phyloP scores from a whole-genome alignment of 2,113 vertebrate genomes.

The Callospermophilus lateralis region DNA sequence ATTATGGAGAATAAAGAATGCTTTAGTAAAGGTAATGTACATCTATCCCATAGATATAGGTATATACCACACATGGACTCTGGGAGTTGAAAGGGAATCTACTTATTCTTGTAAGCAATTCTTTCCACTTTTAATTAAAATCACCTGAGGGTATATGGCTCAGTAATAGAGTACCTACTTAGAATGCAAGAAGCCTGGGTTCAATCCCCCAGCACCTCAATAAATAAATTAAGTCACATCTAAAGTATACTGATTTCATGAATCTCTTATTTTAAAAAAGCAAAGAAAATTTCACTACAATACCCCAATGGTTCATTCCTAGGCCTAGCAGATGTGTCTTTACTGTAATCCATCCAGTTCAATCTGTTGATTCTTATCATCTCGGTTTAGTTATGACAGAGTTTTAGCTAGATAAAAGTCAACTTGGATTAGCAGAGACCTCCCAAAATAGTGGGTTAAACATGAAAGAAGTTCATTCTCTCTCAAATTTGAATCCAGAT shows the following conservation, averaged over 20 bases:
- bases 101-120: neutral
- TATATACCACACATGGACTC: neutral
- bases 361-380: neutral
- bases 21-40: slow-evolving; percentile 25
- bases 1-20: neutral
- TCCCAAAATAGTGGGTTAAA: slow-evolving; percentile 13
- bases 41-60: neutral
- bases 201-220: too few relatives aligned
- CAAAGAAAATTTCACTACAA: neutral
- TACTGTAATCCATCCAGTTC: neutral
- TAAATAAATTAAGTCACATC: neutral
- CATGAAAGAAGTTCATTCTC: slow-evolving; percentile 1
- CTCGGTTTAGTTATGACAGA: neutral
- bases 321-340: neutral
- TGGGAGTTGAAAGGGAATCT: slow-evolving; percentile 12
- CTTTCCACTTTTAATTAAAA: neutral
- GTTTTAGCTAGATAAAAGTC: neutral
- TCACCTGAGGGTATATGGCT: too few relatives aligned
- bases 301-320: neutral
- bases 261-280: slow-evolving; percentile 32
- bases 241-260: neutral
- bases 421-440: neutral
- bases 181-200: too few relatives aligned
- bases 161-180: too few relatives aligned
- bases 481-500: neutral